These are phyloP conservation scores for Molossus molossus DNA, from an alignment of 2,797 vertebrate genomes.

Conservation along the genomic window DNA sequence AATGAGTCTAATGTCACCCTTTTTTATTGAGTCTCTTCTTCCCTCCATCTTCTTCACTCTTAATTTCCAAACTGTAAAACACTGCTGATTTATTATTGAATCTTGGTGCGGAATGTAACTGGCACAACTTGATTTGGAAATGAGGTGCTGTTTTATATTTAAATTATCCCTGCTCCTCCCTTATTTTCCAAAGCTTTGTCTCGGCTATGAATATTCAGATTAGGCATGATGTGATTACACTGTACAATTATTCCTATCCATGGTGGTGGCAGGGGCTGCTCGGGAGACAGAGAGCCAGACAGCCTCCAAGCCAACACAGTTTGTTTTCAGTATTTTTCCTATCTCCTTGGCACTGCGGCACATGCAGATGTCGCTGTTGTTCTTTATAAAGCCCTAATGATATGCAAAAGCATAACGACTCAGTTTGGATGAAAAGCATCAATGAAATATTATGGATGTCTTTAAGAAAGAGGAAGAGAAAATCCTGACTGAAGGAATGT, in stretches of 20 bases:
- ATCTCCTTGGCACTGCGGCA: slow-evolving; percentile 93
- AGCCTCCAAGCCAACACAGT: slow-evolving; percentile 84
- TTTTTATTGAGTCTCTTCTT: slow-evolving; percentile 59
- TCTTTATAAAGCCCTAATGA: slow-evolving; percentile 96
- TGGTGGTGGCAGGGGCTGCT: slow-evolving; percentile 84
- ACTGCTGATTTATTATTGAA: slow-evolving; percentile 77
- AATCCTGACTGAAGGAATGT: slow-evolving; percentile 91
- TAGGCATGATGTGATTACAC: slow-evolving; percentile 93
- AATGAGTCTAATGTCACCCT: slow-evolving; percentile 33
- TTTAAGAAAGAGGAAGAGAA: slow-evolving; percentile 83
- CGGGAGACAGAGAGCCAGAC: slow-evolving; percentile 85
- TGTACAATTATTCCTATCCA: slow-evolving; percentile 92
- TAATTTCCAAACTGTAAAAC: slow-evolving; percentile 69
- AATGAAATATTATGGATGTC: slow-evolving; percentile 87
- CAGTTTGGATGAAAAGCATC: slow-evolving; percentile 88
- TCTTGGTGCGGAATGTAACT: slow-evolving; percentile 77
- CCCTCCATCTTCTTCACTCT: slow-evolving; percentile 64
- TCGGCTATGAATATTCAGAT: slow-evolving; percentile 94
- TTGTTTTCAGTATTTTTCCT: slow-evolving; percentile 86
- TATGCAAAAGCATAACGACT: slow-evolving; percentile 92
- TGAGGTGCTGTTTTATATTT: slow-evolving; percentile 88
- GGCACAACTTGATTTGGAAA: slow-evolving; percentile 86
- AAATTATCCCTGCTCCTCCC: slow-evolving; percentile 87
- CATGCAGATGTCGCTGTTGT: slow-evolving; percentile 99
- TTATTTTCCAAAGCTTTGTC: slow-evolving; percentile 90